phyloP scores from a whole-genome alignment of 2,888 invertebrate genomes.

The Xanthorhoe spadicearia region DNA sequence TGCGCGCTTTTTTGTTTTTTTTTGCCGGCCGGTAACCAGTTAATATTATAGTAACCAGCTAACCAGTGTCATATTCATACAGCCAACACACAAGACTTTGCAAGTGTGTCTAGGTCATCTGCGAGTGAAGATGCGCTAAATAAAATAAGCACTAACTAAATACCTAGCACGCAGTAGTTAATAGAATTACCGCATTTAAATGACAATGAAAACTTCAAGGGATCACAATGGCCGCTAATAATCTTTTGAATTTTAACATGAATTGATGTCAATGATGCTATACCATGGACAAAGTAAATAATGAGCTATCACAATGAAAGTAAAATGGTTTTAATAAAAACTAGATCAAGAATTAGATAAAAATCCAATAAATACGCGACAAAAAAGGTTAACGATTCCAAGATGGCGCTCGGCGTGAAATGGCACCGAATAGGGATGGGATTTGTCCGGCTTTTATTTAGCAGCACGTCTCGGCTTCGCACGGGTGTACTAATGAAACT shows the following conservation, averaged over 20 bases:
- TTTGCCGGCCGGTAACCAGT: slow-evolving; percentile 6
- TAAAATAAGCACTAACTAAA: slow-evolving; percentile 38
- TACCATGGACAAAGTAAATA: no score
- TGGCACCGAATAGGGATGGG: slow-evolving; percentile 20
- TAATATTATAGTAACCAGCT: no score
- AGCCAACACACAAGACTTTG: not conserved
- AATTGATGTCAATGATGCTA: no score
- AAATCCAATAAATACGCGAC: slow-evolving; percentile 25
- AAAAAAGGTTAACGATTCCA: slow-evolving; percentile 46
- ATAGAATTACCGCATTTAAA: slow-evolving; percentile 5
- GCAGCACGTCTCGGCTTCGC: no score
- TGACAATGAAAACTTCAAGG: slow-evolving; percentile 13
- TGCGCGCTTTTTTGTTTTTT: slow-evolving; percentile 9
- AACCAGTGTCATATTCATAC: slow-evolving; percentile 8
- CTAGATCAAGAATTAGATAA: slow-evolving; percentile 10
- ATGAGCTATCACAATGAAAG: not conserved
- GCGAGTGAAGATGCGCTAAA: slow-evolving; percentile 48
- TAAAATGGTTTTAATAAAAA: slow-evolving; percentile 11
- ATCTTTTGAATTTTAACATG: not conserved
- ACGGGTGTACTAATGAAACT: no score
- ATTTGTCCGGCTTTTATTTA: slow-evolving; percentile 19
- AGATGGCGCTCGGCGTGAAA: slow-evolving; percentile 33
- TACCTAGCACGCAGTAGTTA: slow-evolving; percentile 15
- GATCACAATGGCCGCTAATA: not conserved
- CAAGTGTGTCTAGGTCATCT: slow-evolving; percentile 33